These are phyloP conservation scores for Tenthredo amoena DNA, from an alignment of 2,888 invertebrate species.

Conservation along the genomic window DNA sequence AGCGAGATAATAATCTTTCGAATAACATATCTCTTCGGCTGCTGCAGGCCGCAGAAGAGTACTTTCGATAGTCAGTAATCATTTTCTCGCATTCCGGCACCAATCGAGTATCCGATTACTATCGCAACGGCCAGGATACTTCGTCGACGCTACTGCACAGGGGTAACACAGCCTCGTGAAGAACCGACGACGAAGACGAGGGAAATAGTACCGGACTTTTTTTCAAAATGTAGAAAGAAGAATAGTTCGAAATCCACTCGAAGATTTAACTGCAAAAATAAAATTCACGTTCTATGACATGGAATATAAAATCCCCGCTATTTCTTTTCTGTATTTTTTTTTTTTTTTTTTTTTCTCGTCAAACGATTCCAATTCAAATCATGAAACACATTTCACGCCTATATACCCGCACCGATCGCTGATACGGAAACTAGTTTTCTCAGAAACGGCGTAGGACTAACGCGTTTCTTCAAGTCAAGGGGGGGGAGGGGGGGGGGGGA, in stretches of 20 bases:
- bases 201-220: not conserved
- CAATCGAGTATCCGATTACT: slow-evolving; percentile 45
- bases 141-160: slow-evolving; percentile 12
- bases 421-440: slow-evolving; percentile 22
- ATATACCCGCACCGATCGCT: not conserved
- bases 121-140: not conserved
- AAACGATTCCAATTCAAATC: not conserved
- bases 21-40: slow-evolving; percentile 18
- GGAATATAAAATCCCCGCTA: not conserved
- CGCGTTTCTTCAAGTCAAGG: not conserved
- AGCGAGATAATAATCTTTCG: not conserved
- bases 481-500: not conserved
- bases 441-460: slow-evolving; percentile 14
- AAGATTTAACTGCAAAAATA: not conserved
- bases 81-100: slow-evolving; percentile 47
- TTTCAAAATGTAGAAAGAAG: not conserved
- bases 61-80: slow-evolving; percentile 19
- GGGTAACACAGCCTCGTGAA: not conserved
- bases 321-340: not conserved
- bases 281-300: not conserved
- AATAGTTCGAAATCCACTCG: not conserved
- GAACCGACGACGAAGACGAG: not conserved
- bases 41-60: not conserved
- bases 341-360: not conserved
- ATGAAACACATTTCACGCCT: slow-evolving; percentile 12